phyloP scores from a whole-genome alignment of 2,888 invertebrate genomes.

The Himalopsyche japonica region DNA sequence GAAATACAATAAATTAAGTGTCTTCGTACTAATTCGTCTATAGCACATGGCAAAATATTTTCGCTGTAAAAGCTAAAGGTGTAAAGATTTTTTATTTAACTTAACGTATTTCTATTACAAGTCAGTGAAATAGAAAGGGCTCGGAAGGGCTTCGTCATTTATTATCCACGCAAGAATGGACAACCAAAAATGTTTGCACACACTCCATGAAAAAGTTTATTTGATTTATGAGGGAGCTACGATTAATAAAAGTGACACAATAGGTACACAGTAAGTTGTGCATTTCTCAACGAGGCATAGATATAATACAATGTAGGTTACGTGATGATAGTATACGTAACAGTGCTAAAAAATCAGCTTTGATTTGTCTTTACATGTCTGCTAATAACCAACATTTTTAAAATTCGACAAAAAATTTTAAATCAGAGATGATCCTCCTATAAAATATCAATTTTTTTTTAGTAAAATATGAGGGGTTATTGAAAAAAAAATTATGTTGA shows the following conservation, averaged over 20 bases:
- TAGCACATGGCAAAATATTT: slow-evolving; percentile 34
- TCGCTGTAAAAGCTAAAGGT: slow-evolving; percentile 16
- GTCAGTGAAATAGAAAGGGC: slow-evolving; percentile 34
- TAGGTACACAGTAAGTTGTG: background rate
- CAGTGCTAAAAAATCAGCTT: too few relatives aligned
- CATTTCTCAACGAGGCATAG: background rate
- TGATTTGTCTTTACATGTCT: too few relatives aligned
- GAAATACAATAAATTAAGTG: slow-evolving; percentile 25
- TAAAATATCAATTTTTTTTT: too few relatives aligned
- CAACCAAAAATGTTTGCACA: slow-evolving; percentile 27
- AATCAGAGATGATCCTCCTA: too few relatives aligned
- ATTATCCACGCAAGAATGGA: slow-evolving; percentile 29
- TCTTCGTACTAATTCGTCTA: background rate
- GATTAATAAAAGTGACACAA: slow-evolving; percentile 32
- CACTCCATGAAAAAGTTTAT: slow-evolving; percentile 14
- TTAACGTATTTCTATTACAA: slow-evolving; percentile 36
- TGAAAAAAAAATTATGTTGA: too few relatives aligned
- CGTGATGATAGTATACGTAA: too few relatives aligned
- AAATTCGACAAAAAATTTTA: too few relatives aligned
- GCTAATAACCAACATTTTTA: too few relatives aligned
- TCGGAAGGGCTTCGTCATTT: slow-evolving; percentile 31
- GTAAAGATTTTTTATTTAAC: slow-evolving; percentile 29
- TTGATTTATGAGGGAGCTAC: slow-evolving; percentile 29
- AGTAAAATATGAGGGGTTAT: too few relatives aligned
- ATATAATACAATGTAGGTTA: too few relatives aligned